These are phyloP conservation scores for Chaenodraco wilsoni DNA, from an alignment of 2,797 vertebrate genomes.

Conservation along the genomic window DNA sequence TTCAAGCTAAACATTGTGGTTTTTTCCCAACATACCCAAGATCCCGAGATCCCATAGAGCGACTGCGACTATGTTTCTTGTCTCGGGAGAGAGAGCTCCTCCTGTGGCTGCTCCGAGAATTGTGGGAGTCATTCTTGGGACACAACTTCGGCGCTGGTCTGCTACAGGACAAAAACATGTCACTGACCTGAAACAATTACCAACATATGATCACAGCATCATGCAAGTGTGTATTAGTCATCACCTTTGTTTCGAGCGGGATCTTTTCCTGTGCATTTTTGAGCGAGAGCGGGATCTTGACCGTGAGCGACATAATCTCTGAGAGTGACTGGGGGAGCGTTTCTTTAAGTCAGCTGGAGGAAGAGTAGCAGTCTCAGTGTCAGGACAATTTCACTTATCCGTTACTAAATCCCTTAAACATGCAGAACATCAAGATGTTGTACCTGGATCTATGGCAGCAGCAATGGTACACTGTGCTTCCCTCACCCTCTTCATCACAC, in stretches of 20 bases:
- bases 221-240: fast-evolving
- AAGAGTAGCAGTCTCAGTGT: background rate
- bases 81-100: slow-evolving; percentile 90
- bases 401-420: background rate
- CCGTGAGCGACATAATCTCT: slow-evolving; percentile 78
- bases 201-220: background rate
- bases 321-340: slow-evolving; percentile 75
- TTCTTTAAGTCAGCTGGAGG: slow-evolving; percentile 71
- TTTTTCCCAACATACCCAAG: slow-evolving; percentile 73
- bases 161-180: slow-evolving; percentile 51
- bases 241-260: slow-evolving; percentile 92
- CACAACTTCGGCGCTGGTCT: slow-evolving; percentile 84
- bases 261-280: slow-evolving; percentile 88
- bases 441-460: slow-evolving; percentile 96
- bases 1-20: background rate
- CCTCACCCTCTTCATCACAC: slow-evolving; percentile 96
- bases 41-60: slow-evolving; percentile 69
- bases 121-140: slow-evolving; percentile 83
- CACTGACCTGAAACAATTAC: background rate
- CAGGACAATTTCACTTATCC: background rate
- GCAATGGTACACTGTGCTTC: slow-evolving; percentile 97
- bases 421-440: background rate
- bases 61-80: slow-evolving; percentile 85
- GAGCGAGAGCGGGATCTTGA: slow-evolving; percentile 89
- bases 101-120: slow-evolving; percentile 85